phyloP scores from a whole-genome alignment of 2,888 invertebrate species.

The Colostygia pectinataria region DNA sequence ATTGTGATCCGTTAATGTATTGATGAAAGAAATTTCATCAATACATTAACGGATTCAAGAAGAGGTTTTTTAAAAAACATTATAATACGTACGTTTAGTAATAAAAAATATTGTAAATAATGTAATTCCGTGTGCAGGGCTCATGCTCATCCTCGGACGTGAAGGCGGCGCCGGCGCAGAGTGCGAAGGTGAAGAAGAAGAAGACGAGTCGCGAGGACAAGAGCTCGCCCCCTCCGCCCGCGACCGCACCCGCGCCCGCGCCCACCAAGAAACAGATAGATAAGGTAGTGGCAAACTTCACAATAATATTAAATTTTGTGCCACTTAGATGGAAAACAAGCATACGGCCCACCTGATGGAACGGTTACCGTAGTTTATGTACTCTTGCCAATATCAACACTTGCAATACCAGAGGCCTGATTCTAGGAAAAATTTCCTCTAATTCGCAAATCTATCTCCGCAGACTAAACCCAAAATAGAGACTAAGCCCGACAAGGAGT shows the following conservation, averaged over 20 bases:
- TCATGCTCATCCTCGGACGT: conserved; percentile 94
- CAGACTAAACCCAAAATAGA: conserved; percentile 70
- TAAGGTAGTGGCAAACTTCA: conserved; percentile 48
- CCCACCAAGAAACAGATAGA: conserved; percentile 64
- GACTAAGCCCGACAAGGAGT: conserved; percentile 62
- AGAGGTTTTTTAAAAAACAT: no score
- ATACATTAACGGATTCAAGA: no score
- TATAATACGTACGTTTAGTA: no score
- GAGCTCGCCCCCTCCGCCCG: conserved; percentile 51
- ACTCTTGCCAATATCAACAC: no score
- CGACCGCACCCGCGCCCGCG: conserved; percentile 35
- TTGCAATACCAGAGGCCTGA: no score
- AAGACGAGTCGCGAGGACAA: conserved; percentile 67
- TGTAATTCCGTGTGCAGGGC: conserved; percentile 70
- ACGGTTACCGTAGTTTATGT: no score
- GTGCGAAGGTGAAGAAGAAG: conserved; percentile 84
- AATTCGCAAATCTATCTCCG: conserved; percentile 4
- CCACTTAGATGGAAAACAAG: no score
- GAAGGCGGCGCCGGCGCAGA: conserved; percentile 87
- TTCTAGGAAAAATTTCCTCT: no score
- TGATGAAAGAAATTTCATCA: no score
- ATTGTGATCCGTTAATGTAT: no score
- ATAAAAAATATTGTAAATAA: not conserved
- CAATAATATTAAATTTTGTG: no score
- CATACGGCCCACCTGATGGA: no score